These are phyloP conservation scores for Empis stercorea DNA, from an alignment of 2,888 invertebrate species.

Conservation along the genomic window DNA sequence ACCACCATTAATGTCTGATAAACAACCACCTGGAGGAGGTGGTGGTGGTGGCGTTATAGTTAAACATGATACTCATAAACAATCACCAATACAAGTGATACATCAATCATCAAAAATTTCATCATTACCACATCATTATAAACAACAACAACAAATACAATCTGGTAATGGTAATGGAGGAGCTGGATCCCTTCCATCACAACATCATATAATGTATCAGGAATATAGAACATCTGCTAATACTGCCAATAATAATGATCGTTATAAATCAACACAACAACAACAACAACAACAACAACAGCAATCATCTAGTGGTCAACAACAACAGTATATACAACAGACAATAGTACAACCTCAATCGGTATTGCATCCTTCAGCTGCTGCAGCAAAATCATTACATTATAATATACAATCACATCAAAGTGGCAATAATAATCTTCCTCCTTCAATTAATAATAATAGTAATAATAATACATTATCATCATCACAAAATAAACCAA, in stretches of 20 bases:
- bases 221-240: constrained; percentile 27
- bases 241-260: constrained; percentile 32
- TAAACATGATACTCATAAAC: constrained; percentile 43
- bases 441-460: neutral
- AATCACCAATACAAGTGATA: constrained; percentile 18
- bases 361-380: constrained; percentile 11
- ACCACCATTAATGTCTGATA: constrained; percentile 55
- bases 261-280: constrained; percentile 28
- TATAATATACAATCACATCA: constrained; percentile 13
- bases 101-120: constrained; percentile 11
- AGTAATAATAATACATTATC: constrained; percentile 12
- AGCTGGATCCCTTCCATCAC: constrained; percentile 23
- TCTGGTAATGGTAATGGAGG: constrained; percentile 16
- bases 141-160: neutral
- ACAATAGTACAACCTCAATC: constrained; percentile 24
- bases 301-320: constrained; percentile 6
- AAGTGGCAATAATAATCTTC: constrained; percentile 1
- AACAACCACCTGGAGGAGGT: constrained; percentile 42
- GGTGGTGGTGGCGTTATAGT: constrained; percentile 48
- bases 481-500: constrained; percentile 38
- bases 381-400: constrained; percentile 23
- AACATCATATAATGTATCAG: constrained; percentile 29
- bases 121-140: neutral
- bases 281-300: constrained; percentile 8
- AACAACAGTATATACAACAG: constrained; percentile 12